These are phyloP conservation scores for Indicator indicator DNA, from an alignment of 2,113 vertebrate species.

Conservation along the genomic window DNA sequence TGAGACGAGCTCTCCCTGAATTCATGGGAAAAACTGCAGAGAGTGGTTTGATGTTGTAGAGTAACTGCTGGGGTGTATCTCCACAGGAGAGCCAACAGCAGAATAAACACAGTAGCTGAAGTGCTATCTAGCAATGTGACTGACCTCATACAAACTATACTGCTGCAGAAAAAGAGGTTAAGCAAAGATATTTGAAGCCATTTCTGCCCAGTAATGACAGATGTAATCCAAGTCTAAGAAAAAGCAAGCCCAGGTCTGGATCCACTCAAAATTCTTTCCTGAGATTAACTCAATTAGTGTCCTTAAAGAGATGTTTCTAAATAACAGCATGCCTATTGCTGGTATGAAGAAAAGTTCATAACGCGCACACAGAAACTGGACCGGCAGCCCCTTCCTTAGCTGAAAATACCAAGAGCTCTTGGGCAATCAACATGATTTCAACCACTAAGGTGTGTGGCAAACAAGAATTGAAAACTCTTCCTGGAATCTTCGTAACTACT, in stretches of 20 bases:
- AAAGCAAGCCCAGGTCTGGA: not conserved
- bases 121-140: not conserved
- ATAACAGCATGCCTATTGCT: not conserved
- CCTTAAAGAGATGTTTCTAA: not conserved
- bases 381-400: not conserved
- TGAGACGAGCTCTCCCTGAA: not conserved
- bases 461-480: not conserved
- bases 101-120: not conserved
- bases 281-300: not conserved
- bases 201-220: not conserved
- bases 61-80: not conserved
- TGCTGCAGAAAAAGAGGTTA: not conserved
- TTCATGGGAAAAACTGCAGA: not conserved
- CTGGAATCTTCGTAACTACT: not conserved
- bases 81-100: not conserved
- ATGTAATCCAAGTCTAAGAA: not conserved
- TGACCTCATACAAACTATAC: not conserved
- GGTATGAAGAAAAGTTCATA: rapidly evolving
- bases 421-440: not conserved
- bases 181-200: not conserved
- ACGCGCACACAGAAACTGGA: rapidly evolving
- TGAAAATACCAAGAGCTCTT: not conserved
- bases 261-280: not conserved
- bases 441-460: not conserved
- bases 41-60: not conserved